Base-by-base conservation (phyloP, 2,113 vertebrate genomes). In the Bungarus multicinctus region DNA sequence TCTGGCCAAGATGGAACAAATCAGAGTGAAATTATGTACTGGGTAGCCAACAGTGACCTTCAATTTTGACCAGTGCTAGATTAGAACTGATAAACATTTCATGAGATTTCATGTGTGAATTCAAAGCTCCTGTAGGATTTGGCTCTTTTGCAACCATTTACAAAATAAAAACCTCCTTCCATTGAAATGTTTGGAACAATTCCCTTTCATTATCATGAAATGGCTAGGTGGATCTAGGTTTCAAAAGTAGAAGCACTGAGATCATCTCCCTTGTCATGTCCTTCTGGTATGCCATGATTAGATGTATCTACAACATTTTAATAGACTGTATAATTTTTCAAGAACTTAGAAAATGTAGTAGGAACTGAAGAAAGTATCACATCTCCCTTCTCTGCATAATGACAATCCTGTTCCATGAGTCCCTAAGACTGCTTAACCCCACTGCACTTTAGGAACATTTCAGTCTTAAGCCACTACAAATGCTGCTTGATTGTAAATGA, bases 391-490 rank as follows among this genome's bases (percentile, higher is more conserved):
- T 58, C 60, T 93, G 92, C 88, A 90, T 87, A 90, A 93, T 93
- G 89, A 64, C 52, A 87, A 39, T 87, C 92, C 55, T 53, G 45
- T 90, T 53, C 30, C 47, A 7, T 0, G 92, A 93, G 90, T 90
- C n/a, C 89, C 45, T 64, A n/a, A 87, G 81, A 87, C 89, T 60
- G 92, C 74, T 93, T 90, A 93, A 93, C 89, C 81, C 81, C 55
- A 64, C 58, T 90, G 45, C 92, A 87, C 92, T 90, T 90, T 86
- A 85, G 89, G 89, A 90, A 90, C 16, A 20, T 90, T 90, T 89
- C 92, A 86, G 43, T 90, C 92, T 87, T 90, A 43, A 30, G 89
- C 88, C n/a, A 45, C 90, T 90, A 93, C 92, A 90, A 93, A 90
- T 90, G n/a, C 88, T 30, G 55, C 27, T 45, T 89, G 34, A 81